A percentile compares a stretch with the other conserved stretches of the same genome.
These are phyloP conservation scores for Stegostoma tigrinum DNA, from an alignment of 2,113 vertebrate species.

Conservation along the genomic window DNA sequence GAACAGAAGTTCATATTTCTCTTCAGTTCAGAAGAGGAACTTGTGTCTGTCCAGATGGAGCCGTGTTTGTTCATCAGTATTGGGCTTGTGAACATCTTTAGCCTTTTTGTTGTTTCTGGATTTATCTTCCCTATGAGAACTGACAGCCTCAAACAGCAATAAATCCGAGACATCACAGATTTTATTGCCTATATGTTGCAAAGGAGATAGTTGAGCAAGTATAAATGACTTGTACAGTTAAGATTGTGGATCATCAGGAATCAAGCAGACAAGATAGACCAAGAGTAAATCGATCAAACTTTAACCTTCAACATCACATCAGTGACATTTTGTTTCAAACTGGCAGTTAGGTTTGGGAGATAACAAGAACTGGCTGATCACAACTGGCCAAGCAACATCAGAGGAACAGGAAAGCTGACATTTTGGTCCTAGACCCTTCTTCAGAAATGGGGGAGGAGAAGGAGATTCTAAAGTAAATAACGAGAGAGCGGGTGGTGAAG, in stretches of 20 bases:
- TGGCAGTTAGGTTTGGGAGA: background rate
- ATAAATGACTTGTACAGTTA: background rate
- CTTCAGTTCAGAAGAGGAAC: background rate
- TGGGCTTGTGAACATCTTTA: background rate
- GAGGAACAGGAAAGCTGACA: too few species aligned
- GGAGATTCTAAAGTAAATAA: too few species aligned
- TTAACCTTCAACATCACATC: background rate
- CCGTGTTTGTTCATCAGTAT: background rate
- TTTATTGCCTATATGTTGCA: constrained; percentile 18
- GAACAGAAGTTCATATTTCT: background rate
- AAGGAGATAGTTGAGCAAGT: constrained; percentile 10
- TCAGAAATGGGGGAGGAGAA: too few species aligned
- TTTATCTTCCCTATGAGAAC: background rate
- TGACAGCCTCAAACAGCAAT: background rate
- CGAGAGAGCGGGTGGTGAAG: too few species aligned
- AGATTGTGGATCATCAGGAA: background rate
- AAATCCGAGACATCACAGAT: background rate
- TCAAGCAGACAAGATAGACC: background rate
- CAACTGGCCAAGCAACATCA: too few species aligned
- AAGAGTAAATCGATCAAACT: background rate
- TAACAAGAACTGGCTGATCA: background rate
- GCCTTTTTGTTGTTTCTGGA: background rate
- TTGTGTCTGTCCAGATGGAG: background rate
- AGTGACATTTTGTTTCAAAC: background rate
- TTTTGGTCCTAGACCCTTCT: too few species aligned